phyloP scores from a whole-genome alignment of 2,113 vertebrate genomes.

The Callocephalon fimbriatum region DNA sequence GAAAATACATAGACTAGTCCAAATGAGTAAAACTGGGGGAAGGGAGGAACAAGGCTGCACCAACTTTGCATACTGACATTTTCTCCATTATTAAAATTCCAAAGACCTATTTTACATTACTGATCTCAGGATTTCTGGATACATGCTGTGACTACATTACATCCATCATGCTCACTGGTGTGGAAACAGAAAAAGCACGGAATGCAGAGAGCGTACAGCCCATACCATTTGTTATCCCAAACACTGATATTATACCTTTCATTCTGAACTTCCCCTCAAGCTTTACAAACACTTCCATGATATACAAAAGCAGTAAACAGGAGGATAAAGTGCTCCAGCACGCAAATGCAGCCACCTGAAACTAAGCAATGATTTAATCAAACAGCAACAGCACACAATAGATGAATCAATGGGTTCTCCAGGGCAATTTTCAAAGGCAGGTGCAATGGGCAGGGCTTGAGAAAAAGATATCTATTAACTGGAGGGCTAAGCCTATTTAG shows the following conservation, averaged over 20 bases:
- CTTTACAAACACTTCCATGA: constrained; percentile 18
- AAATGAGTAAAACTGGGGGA: neutral
- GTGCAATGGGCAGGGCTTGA: constrained; percentile 61
- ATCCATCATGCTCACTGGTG: constrained; percentile 48
- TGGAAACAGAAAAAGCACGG: constrained; percentile 63
- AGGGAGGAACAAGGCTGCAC: constrained; percentile 8
- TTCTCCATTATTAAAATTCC: constrained; percentile 65
- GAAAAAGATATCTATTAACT: constrained; percentile 60
- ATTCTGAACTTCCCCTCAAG: constrained; percentile 24
- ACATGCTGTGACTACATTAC: constrained; percentile 69
- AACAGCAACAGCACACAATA: constrained; percentile 29
- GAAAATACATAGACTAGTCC: neutral
- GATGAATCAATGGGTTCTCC: constrained; percentile 32
- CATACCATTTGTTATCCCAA: constrained; percentile 40
- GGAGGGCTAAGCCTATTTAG: constrained; percentile 60
- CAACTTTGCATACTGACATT: constrained; percentile 51
- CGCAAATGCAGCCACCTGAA: constrained; percentile 61
- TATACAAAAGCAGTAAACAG: constrained; percentile 59
- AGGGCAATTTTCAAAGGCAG: constrained; percentile 66
- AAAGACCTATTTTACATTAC: constrained; percentile 66
- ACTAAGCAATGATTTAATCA: constrained; percentile 60
- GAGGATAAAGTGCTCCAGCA: constrained; percentile 40
- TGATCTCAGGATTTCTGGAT: constrained; percentile 64
- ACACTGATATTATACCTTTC: constrained; percentile 29
- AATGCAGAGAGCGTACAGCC: constrained; percentile 26